Percentiles rank a stretch among this genome's conserved stretches.
Evolutionary conservation across 2,888 invertebrate genomes (phyloP).

Genomic region (Drymonia ruficornis): DNA sequence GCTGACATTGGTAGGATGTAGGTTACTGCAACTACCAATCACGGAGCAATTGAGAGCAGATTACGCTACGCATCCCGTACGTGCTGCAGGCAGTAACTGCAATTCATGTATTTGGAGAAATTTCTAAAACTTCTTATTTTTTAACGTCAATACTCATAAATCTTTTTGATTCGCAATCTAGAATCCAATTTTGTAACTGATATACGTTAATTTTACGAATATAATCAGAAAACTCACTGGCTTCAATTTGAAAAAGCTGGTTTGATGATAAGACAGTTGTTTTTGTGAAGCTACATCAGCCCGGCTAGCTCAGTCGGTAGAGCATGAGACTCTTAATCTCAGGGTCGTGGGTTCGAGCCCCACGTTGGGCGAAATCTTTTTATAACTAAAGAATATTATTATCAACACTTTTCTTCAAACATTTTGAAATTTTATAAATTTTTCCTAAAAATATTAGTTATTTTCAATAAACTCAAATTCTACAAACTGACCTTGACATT

Average conservation of each 20-base stretch:
- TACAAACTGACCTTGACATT: conserved; percentile 59
- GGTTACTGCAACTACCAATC: conserved; percentile 38
- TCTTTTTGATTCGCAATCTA: too few species aligned
- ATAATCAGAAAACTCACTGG: too few species aligned
- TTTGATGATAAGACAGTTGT: background rate
- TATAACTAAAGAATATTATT: conserved; percentile 1
- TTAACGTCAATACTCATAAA: too few species aligned
- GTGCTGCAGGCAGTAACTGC: conserved; percentile 38
- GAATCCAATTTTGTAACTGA: too few species aligned
- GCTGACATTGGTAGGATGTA: conserved; percentile 22
- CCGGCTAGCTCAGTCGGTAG: conserved; percentile 86
- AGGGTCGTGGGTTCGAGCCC: conserved; percentile 87
- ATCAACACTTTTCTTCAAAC: too few species aligned
- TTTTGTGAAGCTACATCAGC: conserved; percentile 43
- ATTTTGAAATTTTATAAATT: too few species aligned
- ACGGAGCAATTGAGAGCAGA: conserved; percentile 35
- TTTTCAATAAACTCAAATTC: conserved; percentile 36
- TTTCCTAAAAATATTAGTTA: conserved; percentile 3
- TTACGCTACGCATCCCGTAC: conserved; percentile 53
- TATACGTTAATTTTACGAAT: too few species aligned
- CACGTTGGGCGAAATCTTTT: conserved; percentile 79
- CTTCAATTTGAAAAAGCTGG: too few species aligned
- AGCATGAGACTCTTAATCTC: conserved; percentile 87
- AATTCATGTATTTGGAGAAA: background rate
- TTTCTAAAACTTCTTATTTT: background rate